Conservation (phyloP, 2,888 invertebrate species). For the Sepiola atlantica region DNA sequence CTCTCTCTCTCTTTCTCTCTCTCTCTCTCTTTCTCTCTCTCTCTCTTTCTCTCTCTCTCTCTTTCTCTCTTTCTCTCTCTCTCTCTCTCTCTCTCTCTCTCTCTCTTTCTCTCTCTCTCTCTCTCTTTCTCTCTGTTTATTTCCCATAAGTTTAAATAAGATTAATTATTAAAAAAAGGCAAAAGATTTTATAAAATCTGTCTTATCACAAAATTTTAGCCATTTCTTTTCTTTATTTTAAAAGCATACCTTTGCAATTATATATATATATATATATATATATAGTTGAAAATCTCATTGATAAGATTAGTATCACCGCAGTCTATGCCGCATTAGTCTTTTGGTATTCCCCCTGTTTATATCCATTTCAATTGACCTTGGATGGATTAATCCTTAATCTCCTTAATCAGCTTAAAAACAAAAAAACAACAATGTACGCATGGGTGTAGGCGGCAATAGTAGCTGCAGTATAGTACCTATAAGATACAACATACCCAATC, state of each 20-base stretch:
- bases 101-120: too few relatives aligned
- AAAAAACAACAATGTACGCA: neutral
- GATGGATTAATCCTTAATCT: neutral
- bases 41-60: conserved; percentile 36
- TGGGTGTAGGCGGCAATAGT: neutral
- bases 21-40: neutral
- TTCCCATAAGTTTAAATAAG: too few relatives aligned
- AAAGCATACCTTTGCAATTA: neutral
- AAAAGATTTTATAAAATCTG: neutral
- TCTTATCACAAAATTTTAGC: neutral
- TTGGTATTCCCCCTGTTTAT: neutral
- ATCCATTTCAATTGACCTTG: conserved; percentile 32
- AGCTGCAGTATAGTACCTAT: neutral
- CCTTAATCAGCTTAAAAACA: neutral
- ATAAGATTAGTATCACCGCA: neutral
- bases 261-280: neutral
- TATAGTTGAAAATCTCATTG: neutral
- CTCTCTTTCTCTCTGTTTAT: too few relatives aligned
- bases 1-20: neutral
- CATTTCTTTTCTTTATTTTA: neutral
- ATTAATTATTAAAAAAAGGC: too few relatives aligned
- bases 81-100: neutral
- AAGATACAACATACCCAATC: neutral
- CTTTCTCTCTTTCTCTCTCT: neutral
- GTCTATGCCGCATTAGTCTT: neutral